Evolutionary conservation across 37 sponge, comb jelly and placozoan species (phyloP), one percentile per base, ranked within the genome.

Genomic region (Mnemiopsis leidyi): DNA sequence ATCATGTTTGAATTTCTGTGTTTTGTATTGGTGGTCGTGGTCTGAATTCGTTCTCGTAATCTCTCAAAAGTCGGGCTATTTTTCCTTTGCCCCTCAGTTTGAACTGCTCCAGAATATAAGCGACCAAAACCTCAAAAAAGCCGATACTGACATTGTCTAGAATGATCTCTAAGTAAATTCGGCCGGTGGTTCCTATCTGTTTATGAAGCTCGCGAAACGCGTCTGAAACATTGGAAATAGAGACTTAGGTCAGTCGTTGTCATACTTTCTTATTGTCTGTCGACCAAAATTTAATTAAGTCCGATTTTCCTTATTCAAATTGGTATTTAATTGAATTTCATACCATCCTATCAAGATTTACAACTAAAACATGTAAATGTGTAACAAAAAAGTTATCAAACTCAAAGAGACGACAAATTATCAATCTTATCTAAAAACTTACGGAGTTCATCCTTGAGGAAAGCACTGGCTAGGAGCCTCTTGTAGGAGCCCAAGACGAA

Each of bases 401-500:
- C n/a, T n/a, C n/a, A n/a, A n/a, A n/a, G n/a, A n/a, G n/a, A n/a
- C n/a, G n/a, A n/a, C n/a, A n/a, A n/a, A n/a, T n/a, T n/a, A n/a
- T n/a, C n/a, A n/a, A n/a, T n/a, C n/a, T n/a, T n/a, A 18, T 29
- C 30, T 23, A 71, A 18, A 2, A 25, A 85, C 90, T 85, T 39
- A 85, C 90, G 90, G 40, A 85, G 90, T 40, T 85, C 61, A 21
- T 85, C 90, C 35, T 85, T 85, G 23, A 85, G 90, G 90, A 85
- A 85, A 29, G 90, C 90, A 20, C 38, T 40, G 40, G 90, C 90
- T 23, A 85, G 90, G 2, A 85, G 90, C 26, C 48, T 85, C 90
- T 85, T 85, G 90, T 85, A 85, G 0, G 90, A 85, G 5, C 90
- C 90, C 90, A 85, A 28, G n/a, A 85, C 90, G 24, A 85, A 85